Percentiles rank a stretch among this genome's conserved stretches.
Evolutionary conservation across 2,797 vertebrate genomes (phyloP).

Genomic region (Pangasius djambal): DNA sequence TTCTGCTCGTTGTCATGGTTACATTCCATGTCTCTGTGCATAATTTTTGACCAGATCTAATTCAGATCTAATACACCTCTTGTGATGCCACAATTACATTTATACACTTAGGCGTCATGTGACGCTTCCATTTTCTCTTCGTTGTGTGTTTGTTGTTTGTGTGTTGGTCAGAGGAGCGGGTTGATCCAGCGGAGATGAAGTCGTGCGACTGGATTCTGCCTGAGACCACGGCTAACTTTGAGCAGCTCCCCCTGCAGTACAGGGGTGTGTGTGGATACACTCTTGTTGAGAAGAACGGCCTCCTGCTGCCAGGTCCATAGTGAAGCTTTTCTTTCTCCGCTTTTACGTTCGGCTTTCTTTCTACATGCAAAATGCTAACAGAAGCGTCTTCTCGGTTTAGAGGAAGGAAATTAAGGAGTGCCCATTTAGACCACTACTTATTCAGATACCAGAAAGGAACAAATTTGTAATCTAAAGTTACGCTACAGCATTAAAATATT

Average conservation of each 20-base stretch:
- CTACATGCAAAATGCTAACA: background rate
- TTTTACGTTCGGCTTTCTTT: background rate
- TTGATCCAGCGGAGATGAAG: slow-evolving; percentile 72
- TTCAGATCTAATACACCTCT: background rate
- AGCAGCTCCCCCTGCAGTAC: slow-evolving; percentile 81
- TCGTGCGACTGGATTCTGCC: slow-evolving; percentile 87
- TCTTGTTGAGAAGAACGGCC: slow-evolving; percentile 80
- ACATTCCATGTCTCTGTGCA: background rate
- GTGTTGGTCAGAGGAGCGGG: slow-evolving; percentile 70
- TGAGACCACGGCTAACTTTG: slow-evolving; percentile 75
- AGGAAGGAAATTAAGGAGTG: background rate
- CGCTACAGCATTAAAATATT: background rate
- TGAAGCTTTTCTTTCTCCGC: background rate
- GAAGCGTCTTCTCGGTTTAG: background rate
- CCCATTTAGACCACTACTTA: background rate
- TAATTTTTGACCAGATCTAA: too few species aligned
- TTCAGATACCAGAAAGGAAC: background rate
- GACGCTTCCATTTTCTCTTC: too few species aligned
- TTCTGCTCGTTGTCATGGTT: background rate
- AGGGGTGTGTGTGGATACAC: slow-evolving; percentile 84
- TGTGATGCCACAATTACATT: background rate
- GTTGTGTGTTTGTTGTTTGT: background rate
- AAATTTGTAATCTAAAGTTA: background rate
- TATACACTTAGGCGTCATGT: background rate
- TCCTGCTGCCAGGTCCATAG: slow-evolving; percentile 86